Base-by-base conservation (phyloP, 2,797 vertebrate species). In the Perdix hodgsoniae region DNA sequence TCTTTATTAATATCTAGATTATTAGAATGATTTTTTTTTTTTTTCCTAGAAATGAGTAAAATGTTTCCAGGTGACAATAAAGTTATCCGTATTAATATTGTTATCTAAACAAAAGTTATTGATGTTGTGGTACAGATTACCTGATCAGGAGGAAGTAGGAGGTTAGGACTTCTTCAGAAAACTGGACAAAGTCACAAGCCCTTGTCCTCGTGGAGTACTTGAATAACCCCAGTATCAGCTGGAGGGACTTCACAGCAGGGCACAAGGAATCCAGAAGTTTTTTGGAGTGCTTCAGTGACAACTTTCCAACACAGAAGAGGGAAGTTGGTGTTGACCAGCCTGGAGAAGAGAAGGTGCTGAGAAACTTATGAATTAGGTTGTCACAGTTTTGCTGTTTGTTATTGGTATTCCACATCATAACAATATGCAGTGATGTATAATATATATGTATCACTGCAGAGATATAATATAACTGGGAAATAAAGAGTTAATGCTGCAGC, bases 1-100 rank as follows among this genome's bases (percentile, higher is more conserved):
- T 40, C 2, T 27, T 64, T 29, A 7, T n/a, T 17, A 3, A 15
- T 27, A 40, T 76, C 54, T 70, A 66, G 0, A 29, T 56, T 1
- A 26, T 50, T 80, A 83, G 3, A 44, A 56, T n/a, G 1, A 49
- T 47, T 60, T 4, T 52, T 74, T 18, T 72, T 15, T 60, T 4
- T 52, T 74, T 18, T 72, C 14, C 29, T 44, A n/a, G 21, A 76
- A 45, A 70, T 7, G 29, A 5, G 4, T 72, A n/a, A 76, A 42
- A 10, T n/a, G 6, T 44, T 87, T 83, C 23, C 37, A 27, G 61
- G 42, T 9, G 2, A 5, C 31, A 80, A 21, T 16, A 31, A 59
- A 70, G 83, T 85, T n/a, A 21, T 3, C 8, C 54, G 8, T 0
- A 23, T 82, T 61, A 42, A 75, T 88, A 54, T 57, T 57, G 70